phyloP scores from a whole-genome alignment of 2,113 vertebrate genomes.

The Pseudopodoces humilis region DNA sequence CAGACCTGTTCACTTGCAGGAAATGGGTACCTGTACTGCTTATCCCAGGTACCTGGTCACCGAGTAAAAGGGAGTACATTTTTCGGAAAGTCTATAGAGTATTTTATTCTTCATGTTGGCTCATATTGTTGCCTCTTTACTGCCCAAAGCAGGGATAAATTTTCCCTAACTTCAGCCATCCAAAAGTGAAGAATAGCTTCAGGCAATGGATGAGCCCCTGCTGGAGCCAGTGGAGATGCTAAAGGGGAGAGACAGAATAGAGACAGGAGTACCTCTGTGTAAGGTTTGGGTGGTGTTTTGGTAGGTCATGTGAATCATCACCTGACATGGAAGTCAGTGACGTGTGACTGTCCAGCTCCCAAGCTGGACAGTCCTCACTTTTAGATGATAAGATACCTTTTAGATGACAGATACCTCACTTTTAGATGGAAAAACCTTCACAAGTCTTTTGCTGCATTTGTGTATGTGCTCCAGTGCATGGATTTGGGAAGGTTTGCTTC shows the following conservation, averaged over 20 bases:
- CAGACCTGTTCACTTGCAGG: not conserved
- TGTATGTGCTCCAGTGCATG: fast-evolving
- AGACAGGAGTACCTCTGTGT: not conserved
- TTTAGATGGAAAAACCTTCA: not conserved
- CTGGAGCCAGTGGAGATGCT: not conserved
- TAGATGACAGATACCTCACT: not conserved
- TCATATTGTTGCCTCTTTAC: not conserved
- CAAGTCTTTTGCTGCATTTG: not conserved
- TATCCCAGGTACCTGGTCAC: not conserved
- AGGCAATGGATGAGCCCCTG: not conserved
- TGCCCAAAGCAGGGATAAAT: not conserved
- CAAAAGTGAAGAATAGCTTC: not conserved
- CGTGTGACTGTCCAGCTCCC: not conserved
- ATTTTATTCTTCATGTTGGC: not conserved
- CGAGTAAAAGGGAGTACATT: not conserved
- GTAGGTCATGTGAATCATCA: not conserved
- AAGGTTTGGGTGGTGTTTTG: not conserved
- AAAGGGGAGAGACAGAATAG: not conserved
- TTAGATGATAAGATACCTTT: not conserved
- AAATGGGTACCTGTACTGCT: not conserved
- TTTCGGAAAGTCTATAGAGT: not conserved
- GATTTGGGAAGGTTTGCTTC: not conserved
- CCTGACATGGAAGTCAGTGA: not conserved
- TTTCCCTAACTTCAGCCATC: not conserved
- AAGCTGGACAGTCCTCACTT: not conserved